These are phyloP conservation scores for Leptonema lineaticorne DNA, from an alignment of 1,140 invertebrate species.

Conservation along the genomic window DNA sequence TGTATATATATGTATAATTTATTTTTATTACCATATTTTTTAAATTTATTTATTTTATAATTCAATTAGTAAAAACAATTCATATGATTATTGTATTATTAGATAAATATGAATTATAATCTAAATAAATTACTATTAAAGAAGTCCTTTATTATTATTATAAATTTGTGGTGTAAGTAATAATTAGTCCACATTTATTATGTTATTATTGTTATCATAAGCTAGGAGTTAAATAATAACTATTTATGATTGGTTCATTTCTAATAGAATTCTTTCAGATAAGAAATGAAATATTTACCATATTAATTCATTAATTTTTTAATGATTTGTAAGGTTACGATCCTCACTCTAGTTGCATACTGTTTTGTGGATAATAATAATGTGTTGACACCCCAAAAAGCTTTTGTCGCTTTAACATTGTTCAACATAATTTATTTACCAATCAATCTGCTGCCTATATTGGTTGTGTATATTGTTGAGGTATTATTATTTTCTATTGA, in stretches of 20 bases:
- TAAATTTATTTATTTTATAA: neutral
- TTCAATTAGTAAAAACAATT: too few relatives aligned
- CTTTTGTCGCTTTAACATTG: constrained; percentile 83
- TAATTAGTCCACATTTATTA: too few relatives aligned
- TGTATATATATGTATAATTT: too few relatives aligned
- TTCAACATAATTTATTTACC: constrained; percentile 86
- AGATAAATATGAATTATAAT: neutral
- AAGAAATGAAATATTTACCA: neutral
- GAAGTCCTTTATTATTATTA: too few relatives aligned
- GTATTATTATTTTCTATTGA: constrained; percentile 51
- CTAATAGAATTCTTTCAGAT: too few relatives aligned
- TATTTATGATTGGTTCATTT: too few relatives aligned
- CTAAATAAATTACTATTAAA: neutral
- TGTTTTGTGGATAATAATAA: constrained; percentile 65
- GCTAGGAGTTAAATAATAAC: too few relatives aligned
- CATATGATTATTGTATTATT: neutral
- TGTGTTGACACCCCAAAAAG: constrained; percentile 72
- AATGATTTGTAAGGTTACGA: constrained; percentile 62
- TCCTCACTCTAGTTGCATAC: constrained; percentile 87
- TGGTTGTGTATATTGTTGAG: constrained; percentile 69
- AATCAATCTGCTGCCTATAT: constrained; percentile 68
- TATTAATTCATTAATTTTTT: constrained; percentile 17
- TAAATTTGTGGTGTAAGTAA: too few relatives aligned
- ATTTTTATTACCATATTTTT: neutral
- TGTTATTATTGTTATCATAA: too few relatives aligned